These are phyloP conservation scores for Babylonia areolata DNA, from an alignment of 1,140 invertebrate genomes.

Conservation along the genomic window DNA sequence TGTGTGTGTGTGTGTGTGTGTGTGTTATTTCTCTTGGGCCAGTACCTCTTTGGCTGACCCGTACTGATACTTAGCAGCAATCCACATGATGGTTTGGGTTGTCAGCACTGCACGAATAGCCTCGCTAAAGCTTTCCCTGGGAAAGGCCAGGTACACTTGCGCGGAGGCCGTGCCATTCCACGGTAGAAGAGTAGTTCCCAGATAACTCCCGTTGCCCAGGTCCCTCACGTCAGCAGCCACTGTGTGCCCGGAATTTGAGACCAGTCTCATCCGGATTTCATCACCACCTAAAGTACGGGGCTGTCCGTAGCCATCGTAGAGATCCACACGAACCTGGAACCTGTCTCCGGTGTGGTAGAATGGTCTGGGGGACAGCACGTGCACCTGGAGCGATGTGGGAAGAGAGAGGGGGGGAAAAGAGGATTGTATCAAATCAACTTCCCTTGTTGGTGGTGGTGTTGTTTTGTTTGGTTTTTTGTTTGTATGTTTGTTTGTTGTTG, in stretches of 20 bases:
- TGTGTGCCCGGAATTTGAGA: not conserved
- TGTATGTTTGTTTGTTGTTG: too few species aligned
- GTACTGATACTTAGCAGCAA: not conserved
- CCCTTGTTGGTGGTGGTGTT: too few species aligned
- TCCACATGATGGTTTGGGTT: too few species aligned
- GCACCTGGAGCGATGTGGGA: not conserved
- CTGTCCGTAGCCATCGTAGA: not conserved
- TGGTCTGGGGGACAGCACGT: not conserved
- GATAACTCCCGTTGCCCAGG: constrained; percentile 22
- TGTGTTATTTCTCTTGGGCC: too few species aligned
- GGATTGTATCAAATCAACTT: too few species aligned
- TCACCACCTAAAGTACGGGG: not conserved
- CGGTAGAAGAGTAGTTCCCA: not conserved
- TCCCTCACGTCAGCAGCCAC: not conserved
- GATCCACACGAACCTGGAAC: constrained; percentile 21
- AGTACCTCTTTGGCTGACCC: not conserved
- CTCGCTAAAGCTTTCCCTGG: not conserved
- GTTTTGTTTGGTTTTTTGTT: too few species aligned
- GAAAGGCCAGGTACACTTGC: not conserved
- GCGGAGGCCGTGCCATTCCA: not conserved
- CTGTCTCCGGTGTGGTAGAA: not conserved
- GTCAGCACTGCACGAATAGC: not conserved
- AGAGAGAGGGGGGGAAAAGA: too few species aligned
- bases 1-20: too few species aligned
- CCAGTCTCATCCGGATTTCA: not conserved